Conservation (phyloP, 2,113 vertebrate genomes). For the Vanacampus margaritifer region DNA sequence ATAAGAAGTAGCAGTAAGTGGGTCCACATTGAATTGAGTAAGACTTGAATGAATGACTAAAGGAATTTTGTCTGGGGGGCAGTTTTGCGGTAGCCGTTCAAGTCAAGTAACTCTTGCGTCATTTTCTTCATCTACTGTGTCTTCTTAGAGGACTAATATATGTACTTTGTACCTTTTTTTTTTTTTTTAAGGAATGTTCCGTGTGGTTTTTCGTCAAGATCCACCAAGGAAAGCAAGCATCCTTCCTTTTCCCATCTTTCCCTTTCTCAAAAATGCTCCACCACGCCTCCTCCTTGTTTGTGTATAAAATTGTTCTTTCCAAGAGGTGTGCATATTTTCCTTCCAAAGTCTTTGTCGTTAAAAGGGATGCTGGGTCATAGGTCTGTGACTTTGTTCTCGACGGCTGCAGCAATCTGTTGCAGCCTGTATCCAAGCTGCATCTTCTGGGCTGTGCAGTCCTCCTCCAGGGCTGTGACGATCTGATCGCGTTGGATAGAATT, state of each 20-base stretch:
- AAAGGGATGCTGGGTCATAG: constrained; percentile 74
- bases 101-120: constrained; percentile 6
- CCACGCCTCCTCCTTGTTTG: not conserved
- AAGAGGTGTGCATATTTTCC: constrained; percentile 5
- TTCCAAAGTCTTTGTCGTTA: constrained; percentile 10
- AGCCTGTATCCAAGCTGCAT: constrained; percentile 97
- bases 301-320: constrained; percentile 2
- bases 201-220: constrained; percentile 13
- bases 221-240: constrained; percentile 6
- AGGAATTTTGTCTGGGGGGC: constrained; percentile 15
- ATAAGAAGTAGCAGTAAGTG: not conserved
- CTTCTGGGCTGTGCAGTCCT: constrained; percentile 90
- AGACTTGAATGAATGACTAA: constrained; percentile 37
- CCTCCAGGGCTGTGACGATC: constrained; percentile 93
- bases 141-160: not conserved
- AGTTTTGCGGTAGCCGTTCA: not conserved
- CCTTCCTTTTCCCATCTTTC: not conserved
- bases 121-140: constrained; percentile 1
- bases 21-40: constrained; percentile 11
- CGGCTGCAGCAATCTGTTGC: constrained; percentile 93
- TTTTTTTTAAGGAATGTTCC: constrained; percentile 37
- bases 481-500: constrained; percentile 41
- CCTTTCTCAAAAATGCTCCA: not conserved
- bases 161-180: constrained; percentile 10
- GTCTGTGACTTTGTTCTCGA: constrained; percentile 98